Evolutionary conservation across 2,797 vertebrate genomes (phyloP).

Genomic region (Valencia hispanica): DNA sequence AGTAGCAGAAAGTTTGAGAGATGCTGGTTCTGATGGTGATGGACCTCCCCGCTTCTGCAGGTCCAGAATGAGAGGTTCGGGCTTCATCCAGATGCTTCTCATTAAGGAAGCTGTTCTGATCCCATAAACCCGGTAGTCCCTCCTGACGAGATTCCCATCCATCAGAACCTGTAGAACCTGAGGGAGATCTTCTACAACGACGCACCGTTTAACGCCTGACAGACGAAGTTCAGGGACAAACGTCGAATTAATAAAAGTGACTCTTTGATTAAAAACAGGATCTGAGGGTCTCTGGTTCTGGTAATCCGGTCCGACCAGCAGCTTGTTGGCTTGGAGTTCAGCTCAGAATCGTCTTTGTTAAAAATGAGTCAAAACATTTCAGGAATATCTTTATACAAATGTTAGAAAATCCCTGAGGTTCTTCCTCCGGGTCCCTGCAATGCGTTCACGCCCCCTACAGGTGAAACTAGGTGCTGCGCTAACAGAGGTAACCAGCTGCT

Average conservation of each 20-base stretch:
- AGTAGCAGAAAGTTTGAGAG: background rate
- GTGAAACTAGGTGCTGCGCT: no score
- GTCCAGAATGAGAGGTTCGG: background rate
- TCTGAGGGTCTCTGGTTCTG: background rate
- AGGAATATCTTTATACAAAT: no score
- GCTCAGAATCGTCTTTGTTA: background rate
- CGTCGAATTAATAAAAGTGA: no score
- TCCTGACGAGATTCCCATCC: background rate
- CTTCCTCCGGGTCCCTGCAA: no score
- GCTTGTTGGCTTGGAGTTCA: background rate
- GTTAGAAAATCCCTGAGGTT: no score
- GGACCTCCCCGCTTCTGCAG: background rate
- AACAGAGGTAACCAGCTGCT: no score
- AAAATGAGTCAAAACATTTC: no score
- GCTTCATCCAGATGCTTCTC: no score
- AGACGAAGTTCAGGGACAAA: background rate
- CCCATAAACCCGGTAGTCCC: background rate
- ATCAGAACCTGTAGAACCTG: background rate
- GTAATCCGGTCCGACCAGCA: background rate
- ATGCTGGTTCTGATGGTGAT: background rate
- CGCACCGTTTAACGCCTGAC: background rate
- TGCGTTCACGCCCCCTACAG: no score
- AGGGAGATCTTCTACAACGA: background rate
- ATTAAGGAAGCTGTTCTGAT: background rate
- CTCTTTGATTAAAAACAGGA: no score